Conservation (phyloP, 2,888 invertebrate genomes). For the Adelphocoris suturalis region DNA sequence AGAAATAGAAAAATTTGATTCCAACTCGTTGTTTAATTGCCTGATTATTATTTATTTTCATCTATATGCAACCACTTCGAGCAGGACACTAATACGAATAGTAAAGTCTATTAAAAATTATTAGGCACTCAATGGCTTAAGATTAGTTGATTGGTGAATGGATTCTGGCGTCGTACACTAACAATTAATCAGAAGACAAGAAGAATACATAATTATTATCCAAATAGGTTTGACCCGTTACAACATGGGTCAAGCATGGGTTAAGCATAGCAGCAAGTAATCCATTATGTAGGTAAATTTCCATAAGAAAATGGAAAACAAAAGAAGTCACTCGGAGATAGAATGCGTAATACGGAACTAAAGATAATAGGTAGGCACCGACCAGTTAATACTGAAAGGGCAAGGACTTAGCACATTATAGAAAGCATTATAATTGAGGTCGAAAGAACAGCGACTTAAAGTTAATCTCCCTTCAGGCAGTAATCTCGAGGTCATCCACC, state of each 20-base stretch:
- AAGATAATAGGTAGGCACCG: not conserved
- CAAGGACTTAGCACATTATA: not conserved
- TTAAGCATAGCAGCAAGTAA: not conserved
- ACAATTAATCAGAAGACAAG: no score
- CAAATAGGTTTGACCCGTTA: not conserved
- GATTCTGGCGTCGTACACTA: no score
- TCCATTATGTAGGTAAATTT: not conserved
- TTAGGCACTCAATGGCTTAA: no score
- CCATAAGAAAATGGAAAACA: not conserved
- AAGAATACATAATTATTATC: no score
- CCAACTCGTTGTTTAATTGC: no score
- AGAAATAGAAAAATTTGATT: no score
- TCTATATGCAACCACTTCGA: no score
- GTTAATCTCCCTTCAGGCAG: not conserved
- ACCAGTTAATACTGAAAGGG: not conserved
- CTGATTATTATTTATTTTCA: no score
- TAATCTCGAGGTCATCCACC: conserved; percentile 23
- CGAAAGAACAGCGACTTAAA: not conserved
- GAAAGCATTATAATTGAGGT: not conserved
- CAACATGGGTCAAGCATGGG: not conserved
- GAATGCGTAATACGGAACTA: conserved; percentile 6
- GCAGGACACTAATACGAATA: no score
- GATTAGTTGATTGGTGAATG: no score
- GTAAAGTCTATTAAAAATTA: no score
- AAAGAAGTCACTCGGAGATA: not conserved